Base-by-base conservation (phyloP, 2,113 vertebrate species). In the Nyctibius bracteatus region DNA sequence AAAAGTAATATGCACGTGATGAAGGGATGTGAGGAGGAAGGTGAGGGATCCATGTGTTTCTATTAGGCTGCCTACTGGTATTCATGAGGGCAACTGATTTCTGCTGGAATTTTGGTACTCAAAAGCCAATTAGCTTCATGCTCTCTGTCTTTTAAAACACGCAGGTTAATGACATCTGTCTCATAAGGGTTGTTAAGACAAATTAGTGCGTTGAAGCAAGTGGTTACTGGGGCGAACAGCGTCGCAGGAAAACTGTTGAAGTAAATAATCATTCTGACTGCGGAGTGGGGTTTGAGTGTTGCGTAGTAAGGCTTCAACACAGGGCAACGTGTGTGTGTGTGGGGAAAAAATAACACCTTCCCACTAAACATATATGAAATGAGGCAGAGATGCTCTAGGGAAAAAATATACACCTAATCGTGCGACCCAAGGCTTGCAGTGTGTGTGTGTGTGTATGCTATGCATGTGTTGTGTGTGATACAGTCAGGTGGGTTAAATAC, bases 371-470 rank as follows among this genome's bases (percentile, higher is more conserved):
- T 14, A 37, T 3, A 9, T 28, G 52, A 66, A 44, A 47, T 9
- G 11, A 65, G 62, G 39, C 19, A 58, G 37, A 33, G 27, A 23
- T 61, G 8, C 8, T 61, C 17, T 1, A 9, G 23, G 44, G 13
- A 4, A 30, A 54, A 21, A 33, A 8, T 1, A 30, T 1, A 18
- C 10, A 22, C n/a, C 23, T 39, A 9, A 31, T 43, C 0, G 1
- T 0, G 3, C 1, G 3, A 54, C 27, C 27, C 12, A 23, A 77
- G 59, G 10, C 17, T 33, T 27, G 27, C 25, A n/a, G 35, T 5
- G 16, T 35, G 28, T 71, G 20, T 10, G 25, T 35, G 24, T 4
- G 20, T 10, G 25, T 35, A 21, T 4, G 16, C n/a, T 66, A 9
- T 17, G 41, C 8, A 1, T 18, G 24, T 54, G 35, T 9, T 16